Percentiles rank a stretch among this genome's conserved stretches.
Conservation (phyloP, 2,113 vertebrate genomes). For the Petaurus breviceps region DNA sequence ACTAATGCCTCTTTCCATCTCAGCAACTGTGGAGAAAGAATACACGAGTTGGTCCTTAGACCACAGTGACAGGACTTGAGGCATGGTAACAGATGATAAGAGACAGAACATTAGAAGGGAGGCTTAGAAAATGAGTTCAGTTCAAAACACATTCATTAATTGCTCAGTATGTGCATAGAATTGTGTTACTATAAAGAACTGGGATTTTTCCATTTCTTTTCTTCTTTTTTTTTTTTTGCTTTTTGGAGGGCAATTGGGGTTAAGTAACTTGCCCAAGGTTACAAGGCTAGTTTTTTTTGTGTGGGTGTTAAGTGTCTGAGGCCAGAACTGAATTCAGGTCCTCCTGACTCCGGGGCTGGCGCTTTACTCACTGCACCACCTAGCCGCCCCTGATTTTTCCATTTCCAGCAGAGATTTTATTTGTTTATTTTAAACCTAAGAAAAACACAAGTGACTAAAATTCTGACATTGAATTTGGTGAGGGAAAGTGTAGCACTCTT, state of each 20-base stretch:
- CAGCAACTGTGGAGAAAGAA: background rate
- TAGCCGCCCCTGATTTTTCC: too few species aligned
- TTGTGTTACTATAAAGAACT: background rate
- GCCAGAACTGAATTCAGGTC: too few species aligned
- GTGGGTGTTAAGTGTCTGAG: too few species aligned
- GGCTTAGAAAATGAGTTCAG: background rate
- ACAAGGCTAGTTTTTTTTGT: too few species aligned
- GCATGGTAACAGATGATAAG: background rate
- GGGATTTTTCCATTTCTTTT: conserved; percentile 9
- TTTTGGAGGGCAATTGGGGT: too few species aligned
- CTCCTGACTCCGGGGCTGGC: too few species aligned
- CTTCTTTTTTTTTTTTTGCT: too few species aligned
- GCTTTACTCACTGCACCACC: too few species aligned
- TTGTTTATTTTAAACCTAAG: conserved; percentile 1
- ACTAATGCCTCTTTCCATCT: conserved; percentile 8
- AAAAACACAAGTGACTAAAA: background rate
- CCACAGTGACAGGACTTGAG: background rate
- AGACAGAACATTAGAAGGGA: background rate
- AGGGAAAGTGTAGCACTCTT: background rate
- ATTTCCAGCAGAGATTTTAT: conserved; percentile 1
- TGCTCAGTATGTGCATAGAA: background rate
- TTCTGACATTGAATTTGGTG: background rate
- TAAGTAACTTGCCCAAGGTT: too few species aligned
- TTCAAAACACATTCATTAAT: background rate
- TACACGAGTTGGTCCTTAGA: background rate